Percentiles rank a stretch among this genome's conserved stretches.
Evolutionary conservation across 1,140 invertebrate genomes (phyloP).

Genomic region (Cydia strobilella): DNA sequence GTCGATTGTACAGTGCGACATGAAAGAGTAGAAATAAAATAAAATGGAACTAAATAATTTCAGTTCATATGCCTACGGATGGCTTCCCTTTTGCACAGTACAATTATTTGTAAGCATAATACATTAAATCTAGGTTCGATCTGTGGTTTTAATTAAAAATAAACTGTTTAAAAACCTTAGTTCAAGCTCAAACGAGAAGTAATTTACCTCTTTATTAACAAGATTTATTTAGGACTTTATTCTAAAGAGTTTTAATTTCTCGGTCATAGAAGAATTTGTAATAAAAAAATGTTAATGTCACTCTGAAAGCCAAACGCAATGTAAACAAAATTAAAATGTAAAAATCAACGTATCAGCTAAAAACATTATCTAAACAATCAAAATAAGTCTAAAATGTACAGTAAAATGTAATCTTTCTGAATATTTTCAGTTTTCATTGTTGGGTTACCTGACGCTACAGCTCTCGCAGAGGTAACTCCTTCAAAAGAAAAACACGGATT

Average conservation of each 20-base stretch:
- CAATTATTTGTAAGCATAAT: no score
- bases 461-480: background rate
- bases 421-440: background rate
- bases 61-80: no score
- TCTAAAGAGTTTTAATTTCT: background rate
- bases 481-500: background rate
- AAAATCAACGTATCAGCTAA: background rate
- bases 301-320: background rate
- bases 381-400: background rate
- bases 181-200: no score
- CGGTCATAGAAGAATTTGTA: background rate
- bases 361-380: background rate
- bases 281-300: constrained; percentile 5
- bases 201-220: background rate
- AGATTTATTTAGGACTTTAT: background rate
- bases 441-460: background rate
- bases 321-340: constrained; percentile 14
- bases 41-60: no score
- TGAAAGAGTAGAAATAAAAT: no score
- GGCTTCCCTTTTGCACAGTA: no score
- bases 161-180: no score
- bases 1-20: no score
- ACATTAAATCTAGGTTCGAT: no score
- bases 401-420: background rate
- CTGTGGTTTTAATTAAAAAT: no score